Evolutionary conservation across 2,113 vertebrate species (phyloP).

Genomic region (Daubentonia madagascariensis): DNA sequence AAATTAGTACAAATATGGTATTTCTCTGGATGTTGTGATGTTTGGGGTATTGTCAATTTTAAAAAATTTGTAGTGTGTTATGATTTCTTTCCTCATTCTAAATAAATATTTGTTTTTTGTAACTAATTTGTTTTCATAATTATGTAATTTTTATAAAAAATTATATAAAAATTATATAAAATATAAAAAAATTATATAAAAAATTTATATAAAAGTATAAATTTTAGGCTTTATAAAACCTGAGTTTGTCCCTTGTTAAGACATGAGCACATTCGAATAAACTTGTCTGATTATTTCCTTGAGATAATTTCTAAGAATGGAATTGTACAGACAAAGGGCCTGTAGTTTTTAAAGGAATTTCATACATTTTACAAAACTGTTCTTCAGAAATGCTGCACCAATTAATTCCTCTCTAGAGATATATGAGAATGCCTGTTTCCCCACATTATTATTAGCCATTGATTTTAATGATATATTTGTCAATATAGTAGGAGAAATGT

Average conservation of each 20-base stretch:
- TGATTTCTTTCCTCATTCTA: constrained; percentile 14
- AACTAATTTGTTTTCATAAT: background rate
- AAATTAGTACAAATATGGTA: constrained; percentile 1
- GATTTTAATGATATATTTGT: background rate
- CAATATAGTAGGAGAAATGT: background rate
- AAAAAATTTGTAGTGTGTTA: background rate
- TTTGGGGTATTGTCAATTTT: background rate
- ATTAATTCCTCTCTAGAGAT: background rate
- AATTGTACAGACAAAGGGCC: background rate
- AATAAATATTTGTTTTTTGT: background rate
- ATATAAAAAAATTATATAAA: no score
- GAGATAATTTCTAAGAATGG: background rate
- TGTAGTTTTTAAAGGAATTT: background rate
- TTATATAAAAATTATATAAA: no score
- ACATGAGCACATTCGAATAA: background rate
- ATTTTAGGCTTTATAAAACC: background rate
- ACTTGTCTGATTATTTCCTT: background rate
- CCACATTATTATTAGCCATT: background rate
- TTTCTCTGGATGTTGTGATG: background rate
- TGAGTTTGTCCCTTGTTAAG: background rate
- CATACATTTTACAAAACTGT: background rate
- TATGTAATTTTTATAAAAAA: background rate
- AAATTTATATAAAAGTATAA: background rate
- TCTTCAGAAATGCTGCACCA: background rate
- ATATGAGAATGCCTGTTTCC: background rate